Evolutionary conservation across 2,888 invertebrate species (phyloP).

Genomic region (Chaetogeoica ovagalla): DNA sequence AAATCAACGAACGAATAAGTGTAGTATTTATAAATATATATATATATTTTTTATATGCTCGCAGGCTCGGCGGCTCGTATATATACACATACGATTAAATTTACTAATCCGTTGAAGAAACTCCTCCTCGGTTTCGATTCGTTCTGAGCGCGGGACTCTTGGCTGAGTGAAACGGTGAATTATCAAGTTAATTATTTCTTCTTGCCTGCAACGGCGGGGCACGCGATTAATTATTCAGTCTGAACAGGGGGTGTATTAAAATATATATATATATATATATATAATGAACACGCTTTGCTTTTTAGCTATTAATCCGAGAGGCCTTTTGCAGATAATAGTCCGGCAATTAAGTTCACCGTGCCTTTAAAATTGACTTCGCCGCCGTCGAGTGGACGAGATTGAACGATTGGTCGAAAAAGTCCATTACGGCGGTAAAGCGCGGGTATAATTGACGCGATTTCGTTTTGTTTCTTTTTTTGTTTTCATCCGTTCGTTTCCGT

Average conservation of each 20-base stretch:
- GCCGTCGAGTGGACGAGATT: not conserved
- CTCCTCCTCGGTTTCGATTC: not conserved
- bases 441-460: no score
- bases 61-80: no score
- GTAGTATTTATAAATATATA: no score
- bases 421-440: no score
- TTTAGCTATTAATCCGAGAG: not conserved
- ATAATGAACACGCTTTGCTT: not conserved
- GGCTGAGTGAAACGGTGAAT: not conserved
- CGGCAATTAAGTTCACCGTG: slow-evolving; percentile 5
- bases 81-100: no score
- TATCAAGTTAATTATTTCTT: slow-evolving; percentile 33
- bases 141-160: not conserved
- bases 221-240: slow-evolving; percentile 22
- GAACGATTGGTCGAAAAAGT: not conserved
- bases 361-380: slow-evolving; percentile 7
- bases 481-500: no score
- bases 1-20: no score
- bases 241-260: not conserved
- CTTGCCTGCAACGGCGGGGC: slow-evolving; percentile 1
- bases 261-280: slow-evolving; percentile 3
- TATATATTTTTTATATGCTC: no score
- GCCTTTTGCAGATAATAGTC: slow-evolving; percentile 5
- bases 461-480: no score
- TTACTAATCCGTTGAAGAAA: not conserved